Evolutionary conservation across 2,888 invertebrate genomes (phyloP).

Genomic region (Zaprionus obscuricornis): DNA sequence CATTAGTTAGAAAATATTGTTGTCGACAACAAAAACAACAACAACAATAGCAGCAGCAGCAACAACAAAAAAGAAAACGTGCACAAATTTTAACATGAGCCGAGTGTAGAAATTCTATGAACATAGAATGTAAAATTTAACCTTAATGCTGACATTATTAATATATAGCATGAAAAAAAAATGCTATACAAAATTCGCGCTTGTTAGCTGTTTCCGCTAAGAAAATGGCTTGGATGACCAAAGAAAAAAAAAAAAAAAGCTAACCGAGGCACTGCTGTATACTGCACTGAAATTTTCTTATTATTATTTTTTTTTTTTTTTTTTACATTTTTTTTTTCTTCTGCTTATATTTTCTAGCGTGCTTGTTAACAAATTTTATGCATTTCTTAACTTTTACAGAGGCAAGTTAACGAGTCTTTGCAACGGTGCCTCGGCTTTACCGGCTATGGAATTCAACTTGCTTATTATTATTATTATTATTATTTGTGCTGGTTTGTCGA

Average conservation of each 20-base stretch:
- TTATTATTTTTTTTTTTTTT: constrained; percentile 36
- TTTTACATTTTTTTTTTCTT: constrained; percentile 1
- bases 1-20: no score
- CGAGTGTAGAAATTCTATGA: constrained; percentile 13
- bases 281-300: constrained; percentile 24
- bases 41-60: no score
- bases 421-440: constrained; percentile 57
- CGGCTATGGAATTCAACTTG: constrained; percentile 60
- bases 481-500: constrained; percentile 53
- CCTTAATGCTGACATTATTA: constrained; percentile 16
- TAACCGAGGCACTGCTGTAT: not conserved
- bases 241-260: constrained; percentile 5
- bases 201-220: constrained; percentile 73
- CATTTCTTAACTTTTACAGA: constrained; percentile 73
- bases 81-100: constrained; percentile 7
- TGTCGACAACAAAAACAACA: no score
- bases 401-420: no score
- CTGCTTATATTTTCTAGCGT: constrained; percentile 18
- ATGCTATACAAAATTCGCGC: constrained; percentile 49
- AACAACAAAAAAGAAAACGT: no score
- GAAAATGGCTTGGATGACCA: constrained; percentile 59
- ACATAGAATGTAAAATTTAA: constrained; percentile 36
- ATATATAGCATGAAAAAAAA: constrained; percentile 11
- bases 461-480: constrained; percentile 68
- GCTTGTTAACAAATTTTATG: constrained; percentile 79